Conservation (phyloP, 2,797 vertebrate genomes). For the Protosalanx chinensis region DNA sequence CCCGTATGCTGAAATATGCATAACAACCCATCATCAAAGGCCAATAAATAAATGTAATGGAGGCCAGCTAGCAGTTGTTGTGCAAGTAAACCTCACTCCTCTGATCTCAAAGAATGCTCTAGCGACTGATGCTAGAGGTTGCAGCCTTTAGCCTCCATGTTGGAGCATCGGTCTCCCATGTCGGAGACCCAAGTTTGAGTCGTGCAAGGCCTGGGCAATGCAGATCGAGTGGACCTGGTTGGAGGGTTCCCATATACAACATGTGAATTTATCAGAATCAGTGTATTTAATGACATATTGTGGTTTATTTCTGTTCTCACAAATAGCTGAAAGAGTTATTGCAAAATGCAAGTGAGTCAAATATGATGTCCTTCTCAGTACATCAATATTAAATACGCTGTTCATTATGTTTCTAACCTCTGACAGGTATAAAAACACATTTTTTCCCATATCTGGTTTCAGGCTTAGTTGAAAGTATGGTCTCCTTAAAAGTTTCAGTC, state of each 20-base stretch:
- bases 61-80: too few species aligned
- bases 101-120: too few species aligned
- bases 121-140: too few species aligned
- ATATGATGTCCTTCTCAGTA: background rate
- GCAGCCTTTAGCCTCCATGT: too few species aligned
- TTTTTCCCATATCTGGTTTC: background rate
- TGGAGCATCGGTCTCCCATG: too few species aligned
- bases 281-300: background rate
- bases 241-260: too few species aligned
- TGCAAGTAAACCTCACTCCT: too few species aligned
- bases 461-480: background rate
- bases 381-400: background rate
- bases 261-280: conserved; percentile 4
- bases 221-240: too few species aligned
- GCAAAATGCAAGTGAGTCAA: background rate
- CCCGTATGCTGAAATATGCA: conserved; percentile 31
- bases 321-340: background rate
- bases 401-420: conserved; percentile 19
- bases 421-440: conserved; percentile 39
- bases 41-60: background rate
- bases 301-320: background rate
- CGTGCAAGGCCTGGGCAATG: too few species aligned
- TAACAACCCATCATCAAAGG: conserved; percentile 19
- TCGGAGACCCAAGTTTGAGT: too few species aligned
- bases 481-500: background rate